Conservation (phyloP, 2,113 vertebrate species). For the Pao palembangensis region DNA sequence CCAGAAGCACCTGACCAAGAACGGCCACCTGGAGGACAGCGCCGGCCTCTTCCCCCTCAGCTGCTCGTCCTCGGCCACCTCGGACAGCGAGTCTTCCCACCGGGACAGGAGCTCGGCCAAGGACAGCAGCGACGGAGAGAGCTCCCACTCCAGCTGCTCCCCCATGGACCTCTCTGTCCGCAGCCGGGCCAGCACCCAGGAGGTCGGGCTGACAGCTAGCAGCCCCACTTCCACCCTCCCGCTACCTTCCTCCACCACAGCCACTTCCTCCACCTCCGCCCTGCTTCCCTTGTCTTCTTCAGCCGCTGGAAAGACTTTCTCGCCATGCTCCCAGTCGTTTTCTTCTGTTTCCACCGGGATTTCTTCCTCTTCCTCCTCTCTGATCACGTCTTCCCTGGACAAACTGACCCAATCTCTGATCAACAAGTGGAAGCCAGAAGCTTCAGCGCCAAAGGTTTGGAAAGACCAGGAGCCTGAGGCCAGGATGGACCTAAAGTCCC, state of each 20-base stretch:
- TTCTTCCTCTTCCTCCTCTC: slow-evolving; percentile 61
- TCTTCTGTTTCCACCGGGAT: slow-evolving; percentile 42
- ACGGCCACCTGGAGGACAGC: slow-evolving; percentile 79
- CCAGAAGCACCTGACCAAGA: slow-evolving; percentile 80
- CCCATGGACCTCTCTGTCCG: slow-evolving; percentile 95
- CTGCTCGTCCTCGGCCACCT: slow-evolving; percentile 83
- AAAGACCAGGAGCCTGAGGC: no score
- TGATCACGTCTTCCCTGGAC: slow-evolving; percentile 81
- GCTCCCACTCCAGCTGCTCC: slow-evolving; percentile 90
- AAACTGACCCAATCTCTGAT: slow-evolving; percentile 91
- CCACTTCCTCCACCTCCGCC: slow-evolving; percentile 53
- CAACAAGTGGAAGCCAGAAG: slow-evolving; percentile 91
- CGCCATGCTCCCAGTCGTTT: slow-evolving; percentile 64
- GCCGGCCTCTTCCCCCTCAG: slow-evolving; percentile 76
- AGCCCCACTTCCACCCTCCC: slow-evolving; percentile 52
- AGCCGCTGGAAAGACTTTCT: slow-evolving; percentile 44
- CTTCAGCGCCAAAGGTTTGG: slow-evolving; percentile 68
- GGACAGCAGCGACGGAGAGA: slow-evolving; percentile 95
- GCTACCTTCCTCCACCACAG: slow-evolving; percentile 50
- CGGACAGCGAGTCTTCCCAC: slow-evolving; percentile 87
- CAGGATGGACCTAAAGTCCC: slow-evolving; percentile 70
- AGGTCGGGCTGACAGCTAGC: slow-evolving; percentile 54
- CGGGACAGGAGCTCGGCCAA: slow-evolving; percentile 89
- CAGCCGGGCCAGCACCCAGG: slow-evolving; percentile 75
- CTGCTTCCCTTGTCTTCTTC: slow-evolving; percentile 68